Evolutionary conservation across 2,888 invertebrate species (phyloP), one percentile per base, ranked within the genome.

Genomic region (Adineta ricciae): DNA sequence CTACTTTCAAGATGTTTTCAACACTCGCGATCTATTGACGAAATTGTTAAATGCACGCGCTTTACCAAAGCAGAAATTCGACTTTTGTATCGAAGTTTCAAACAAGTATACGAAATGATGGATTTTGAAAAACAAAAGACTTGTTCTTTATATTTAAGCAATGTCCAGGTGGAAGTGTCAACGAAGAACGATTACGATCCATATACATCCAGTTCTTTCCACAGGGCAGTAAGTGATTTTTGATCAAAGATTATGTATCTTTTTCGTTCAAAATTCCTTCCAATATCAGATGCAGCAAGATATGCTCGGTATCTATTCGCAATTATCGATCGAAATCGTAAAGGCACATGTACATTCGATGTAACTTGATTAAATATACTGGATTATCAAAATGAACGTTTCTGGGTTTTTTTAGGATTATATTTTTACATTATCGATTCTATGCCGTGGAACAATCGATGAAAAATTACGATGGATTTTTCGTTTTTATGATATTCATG

Each of bases 171-270:
- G 97, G 97, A 86, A 94, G 96, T 88, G 96, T 97, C 88, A 94
- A 94, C 89, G 97, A 97, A 91, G 97, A 97, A 88, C 95, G 95
- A 88, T 97, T 97, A 92, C 96, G 96, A 92, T 93, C 95, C 91
- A 96, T 97, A 90, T 97, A 97, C 92, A 94, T 96, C 86, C 95
- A 96, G 92, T 97, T 97, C 92, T 97, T 97, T 91, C 97, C 97
- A 87, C 96, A 96, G 93, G 97, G 97, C 94, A 96, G 97, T 97
- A 92, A 93, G 56, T 73, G 24, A n/a, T 24, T n/a, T 27, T 32
- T 7, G 46, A 83, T 83, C 9, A 24, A 8, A 32, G 5, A 19
- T 16, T 27, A 38, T 38, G 0, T 38, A 27, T 2, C 11, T 38
- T 9, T 38, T 19, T 24, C 46, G 2, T 41, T 41, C 7, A n/a